phyloP scores from a whole-genome alignment of 2,113 vertebrate species.

The Ardeotis arabs region DNA sequence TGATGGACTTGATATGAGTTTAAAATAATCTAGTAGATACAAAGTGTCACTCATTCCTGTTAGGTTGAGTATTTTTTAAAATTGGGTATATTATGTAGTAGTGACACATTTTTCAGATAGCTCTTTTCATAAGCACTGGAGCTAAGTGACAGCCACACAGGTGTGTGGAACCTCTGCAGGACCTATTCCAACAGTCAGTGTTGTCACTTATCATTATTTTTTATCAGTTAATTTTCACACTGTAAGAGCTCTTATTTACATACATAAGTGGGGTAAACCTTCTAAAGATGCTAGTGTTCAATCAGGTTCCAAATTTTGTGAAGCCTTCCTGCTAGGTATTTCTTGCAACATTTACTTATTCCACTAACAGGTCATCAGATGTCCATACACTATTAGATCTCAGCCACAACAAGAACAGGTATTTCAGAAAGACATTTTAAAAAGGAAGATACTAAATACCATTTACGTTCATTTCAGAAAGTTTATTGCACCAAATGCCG shows the following conservation, averaged over 20 bases:
- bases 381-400: rapidly evolving
- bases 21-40: neutral
- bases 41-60: neutral
- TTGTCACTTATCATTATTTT: neutral
- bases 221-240: neutral
- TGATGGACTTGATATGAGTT: no score
- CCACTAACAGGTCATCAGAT: rapidly evolving
- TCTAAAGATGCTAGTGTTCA: neutral
- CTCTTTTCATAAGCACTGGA: neutral
- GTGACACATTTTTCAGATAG: neutral
- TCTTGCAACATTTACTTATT: neutral
- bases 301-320: neutral
- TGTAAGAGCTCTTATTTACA: neutral
- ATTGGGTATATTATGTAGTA: neutral
- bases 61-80: neutral
- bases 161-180: neutral
- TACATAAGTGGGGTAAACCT: neutral
- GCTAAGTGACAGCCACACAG: neutral
- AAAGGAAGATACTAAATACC: slow-evolving; percentile 39
- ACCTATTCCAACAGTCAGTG: neutral
- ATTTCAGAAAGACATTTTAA: neutral
- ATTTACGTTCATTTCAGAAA: slow-evolving; percentile 60
- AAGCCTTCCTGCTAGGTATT: neutral
- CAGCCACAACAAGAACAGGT: neutral
- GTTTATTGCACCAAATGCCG: slow-evolving; percentile 84